Base-by-base conservation (phyloP, 2,888 invertebrate genomes). In the Cryptocephalus moraei region DNA sequence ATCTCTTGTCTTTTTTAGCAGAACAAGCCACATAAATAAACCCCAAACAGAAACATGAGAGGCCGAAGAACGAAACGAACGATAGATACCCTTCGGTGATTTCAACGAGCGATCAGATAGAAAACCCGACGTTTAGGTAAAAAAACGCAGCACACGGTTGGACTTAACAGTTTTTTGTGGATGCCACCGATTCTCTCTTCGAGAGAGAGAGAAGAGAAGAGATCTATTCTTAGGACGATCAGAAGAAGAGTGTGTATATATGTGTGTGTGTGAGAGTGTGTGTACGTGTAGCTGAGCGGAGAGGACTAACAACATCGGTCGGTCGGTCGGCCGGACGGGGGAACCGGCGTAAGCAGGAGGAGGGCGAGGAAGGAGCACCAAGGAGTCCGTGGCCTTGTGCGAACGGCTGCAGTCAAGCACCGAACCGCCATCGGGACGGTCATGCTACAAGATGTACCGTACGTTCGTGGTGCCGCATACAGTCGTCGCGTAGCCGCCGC, bases 341-440 rank as follows among this genome's bases (percentile, higher is more conserved):
- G 62, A 52, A 71, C 70, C 68, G 50, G 40, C 47, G 45, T 44
- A 43, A 47, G 41, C 46, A 43, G 50, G 47, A 45, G 55, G 46
- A 48, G 54, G 49, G 53, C 48, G 44, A 45, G 57, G 58, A 59
- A 55, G 55, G 59, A 61, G 65, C 63, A 69, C 66, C 59, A 64
- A 68, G 67, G 64, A 68, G 67, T 64, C 64, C 68, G 68, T 70
- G 70, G 70, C 70, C 71, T 70, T 71, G 69, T 69, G 65, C 57
- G 59, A 60, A 62, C 63, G 63, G 64, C 69, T 68, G 70, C 67
- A 69, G 69, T 67, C 66, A 66, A 77, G 77, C 78, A 77, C 75
- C 64, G 65, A 64, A 62, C 78, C 71, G 73, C 75, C 74, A 75
- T 74, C 75, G 75, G 75, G 76, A 75, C 62, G 64, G 67, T 76